phyloP scores from a whole-genome alignment of 2,113 vertebrate species.

The Chloebia gouldiae region DNA sequence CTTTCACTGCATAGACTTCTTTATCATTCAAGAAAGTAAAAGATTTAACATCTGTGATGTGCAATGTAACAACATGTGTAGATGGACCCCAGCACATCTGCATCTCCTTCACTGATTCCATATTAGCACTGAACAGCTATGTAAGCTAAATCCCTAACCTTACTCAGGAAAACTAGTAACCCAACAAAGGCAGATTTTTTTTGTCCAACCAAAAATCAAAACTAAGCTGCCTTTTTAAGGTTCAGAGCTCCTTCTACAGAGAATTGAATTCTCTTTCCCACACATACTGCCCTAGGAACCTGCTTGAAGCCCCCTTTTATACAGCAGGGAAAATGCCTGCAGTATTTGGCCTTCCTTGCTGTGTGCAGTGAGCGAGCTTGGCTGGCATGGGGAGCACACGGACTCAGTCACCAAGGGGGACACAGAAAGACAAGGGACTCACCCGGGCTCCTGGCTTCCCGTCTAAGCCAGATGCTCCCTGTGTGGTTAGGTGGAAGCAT shows the following conservation, averaged over 20 bases:
- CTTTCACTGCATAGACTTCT: background rate
- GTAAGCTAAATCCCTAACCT: background rate
- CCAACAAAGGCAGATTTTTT: background rate
- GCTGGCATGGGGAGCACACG: background rate
- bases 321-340: background rate
- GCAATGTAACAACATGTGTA: background rate
- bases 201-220: background rate
- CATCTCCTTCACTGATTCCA: background rate
- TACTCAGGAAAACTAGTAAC: background rate
- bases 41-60: background rate
- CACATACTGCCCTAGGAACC: background rate
- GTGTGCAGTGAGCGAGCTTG: rapidly evolving
- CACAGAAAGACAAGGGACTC: constrained; percentile 84
- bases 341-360: background rate
- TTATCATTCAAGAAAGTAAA: background rate
- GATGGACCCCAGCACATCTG: background rate
- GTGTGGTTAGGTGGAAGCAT: constrained; percentile 83
- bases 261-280: background rate
- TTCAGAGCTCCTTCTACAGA: background rate
- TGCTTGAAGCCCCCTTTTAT: background rate
- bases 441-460: constrained; percentile 98
- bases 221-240: background rate
- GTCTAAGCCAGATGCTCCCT: constrained; percentile 99
- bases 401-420: background rate
- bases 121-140: background rate